phyloP scores from a whole-genome alignment of 1,140 invertebrate species.

The Trypoxylus dichotomus region DNA sequence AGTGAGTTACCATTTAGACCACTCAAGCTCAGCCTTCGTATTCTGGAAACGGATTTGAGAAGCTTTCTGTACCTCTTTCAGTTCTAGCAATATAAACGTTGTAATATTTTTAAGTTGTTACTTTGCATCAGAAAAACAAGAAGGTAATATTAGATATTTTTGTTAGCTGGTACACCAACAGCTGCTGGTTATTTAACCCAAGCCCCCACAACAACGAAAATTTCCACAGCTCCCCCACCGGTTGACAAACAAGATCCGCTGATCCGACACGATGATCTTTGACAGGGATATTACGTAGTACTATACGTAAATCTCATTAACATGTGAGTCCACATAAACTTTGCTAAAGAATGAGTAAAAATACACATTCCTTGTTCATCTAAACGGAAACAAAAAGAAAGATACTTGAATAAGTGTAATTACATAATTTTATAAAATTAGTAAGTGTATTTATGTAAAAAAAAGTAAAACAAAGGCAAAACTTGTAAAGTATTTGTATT shows the following conservation, averaged over 20 bases:
- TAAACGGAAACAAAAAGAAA: conserved; percentile 9
- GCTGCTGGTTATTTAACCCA: conserved; percentile 82
- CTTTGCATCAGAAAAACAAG: background rate
- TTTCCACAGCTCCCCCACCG: conserved; percentile 78
- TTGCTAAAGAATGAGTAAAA: background rate
- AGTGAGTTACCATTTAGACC: too few relatives aligned
- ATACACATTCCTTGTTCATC: conserved; percentile 33
- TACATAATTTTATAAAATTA: conserved; percentile 32
- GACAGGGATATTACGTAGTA: conserved; percentile 32
- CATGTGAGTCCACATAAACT: conserved; percentile 6
- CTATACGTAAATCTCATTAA: background rate
- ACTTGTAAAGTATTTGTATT: conserved; percentile 40
- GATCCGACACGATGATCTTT: conserved; percentile 38
- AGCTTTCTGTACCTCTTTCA: too few relatives aligned
- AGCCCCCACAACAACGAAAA: conserved; percentile 67
- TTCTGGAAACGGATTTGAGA: too few relatives aligned
- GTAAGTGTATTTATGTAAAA: conserved; percentile 34
- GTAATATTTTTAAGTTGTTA: too few relatives aligned
- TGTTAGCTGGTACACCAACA: conserved; percentile 65
- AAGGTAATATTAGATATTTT: conserved; percentile 32
- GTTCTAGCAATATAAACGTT: too few relatives aligned
- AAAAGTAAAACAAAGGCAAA: conserved; percentile 18
- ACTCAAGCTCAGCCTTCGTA: too few relatives aligned
- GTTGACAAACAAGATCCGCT: conserved; percentile 66
- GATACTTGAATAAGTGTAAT: conserved; percentile 15